phyloP scores from a whole-genome alignment of 2,113 vertebrate genomes.

The Mobula birostris region DNA sequence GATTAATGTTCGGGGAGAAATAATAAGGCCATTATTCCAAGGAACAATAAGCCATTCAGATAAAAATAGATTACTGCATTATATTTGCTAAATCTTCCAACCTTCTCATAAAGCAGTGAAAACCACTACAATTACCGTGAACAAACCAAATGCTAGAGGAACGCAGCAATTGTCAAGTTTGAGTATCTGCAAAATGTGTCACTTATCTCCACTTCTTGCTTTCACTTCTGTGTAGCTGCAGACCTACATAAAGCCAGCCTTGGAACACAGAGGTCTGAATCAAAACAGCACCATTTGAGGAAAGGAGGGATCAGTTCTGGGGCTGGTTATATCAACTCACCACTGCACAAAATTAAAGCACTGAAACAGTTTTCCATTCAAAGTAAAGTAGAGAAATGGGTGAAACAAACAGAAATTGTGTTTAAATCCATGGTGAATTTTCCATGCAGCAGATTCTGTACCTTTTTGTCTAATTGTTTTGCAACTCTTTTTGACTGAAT shows the following conservation, averaged over 20 bases:
- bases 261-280: not conserved
- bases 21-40: not conserved
- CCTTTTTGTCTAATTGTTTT: not conserved
- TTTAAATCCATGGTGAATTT: not conserved
- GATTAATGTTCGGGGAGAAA: not conserved
- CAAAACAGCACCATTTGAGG: not conserved
- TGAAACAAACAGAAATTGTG: not conserved
- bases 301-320: not conserved
- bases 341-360: slow-evolving; percentile 15
- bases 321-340: not conserved
- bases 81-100: not conserved
- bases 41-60: not conserved
- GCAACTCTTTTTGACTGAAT: not conserved
- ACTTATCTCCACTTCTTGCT: slow-evolving; percentile 5
- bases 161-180: not conserved
- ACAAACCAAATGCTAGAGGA: no score
- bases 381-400: not conserved
- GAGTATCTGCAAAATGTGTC: not conserved
- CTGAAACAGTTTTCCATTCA: slow-evolving; percentile 2
- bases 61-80: not conserved
- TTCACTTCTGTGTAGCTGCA: not conserved
- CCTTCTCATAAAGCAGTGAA: not conserved
- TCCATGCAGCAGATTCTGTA: not conserved
- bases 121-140: no score
- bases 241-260: not conserved